Conservation (phyloP, 2,113 vertebrate genomes). For the Porphyrio hochstetteri region DNA sequence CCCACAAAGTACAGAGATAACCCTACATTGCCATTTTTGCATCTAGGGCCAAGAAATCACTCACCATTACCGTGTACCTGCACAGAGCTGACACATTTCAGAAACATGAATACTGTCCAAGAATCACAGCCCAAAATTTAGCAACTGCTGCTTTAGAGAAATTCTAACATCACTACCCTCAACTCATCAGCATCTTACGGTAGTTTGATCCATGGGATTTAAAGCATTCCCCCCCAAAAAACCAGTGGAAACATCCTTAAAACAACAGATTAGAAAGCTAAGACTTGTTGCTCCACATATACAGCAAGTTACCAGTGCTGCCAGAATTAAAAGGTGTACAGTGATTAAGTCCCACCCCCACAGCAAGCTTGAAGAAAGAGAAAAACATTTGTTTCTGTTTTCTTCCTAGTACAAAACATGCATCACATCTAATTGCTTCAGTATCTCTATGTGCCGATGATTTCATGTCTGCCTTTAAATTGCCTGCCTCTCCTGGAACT, state of each 20-base stretch:
- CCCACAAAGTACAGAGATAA: not conserved
- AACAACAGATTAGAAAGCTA: not conserved
- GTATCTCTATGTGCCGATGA: not conserved
- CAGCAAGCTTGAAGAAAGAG: not conserved
- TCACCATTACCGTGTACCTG: not conserved
- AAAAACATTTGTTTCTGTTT: not conserved
- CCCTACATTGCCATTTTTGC: not conserved
- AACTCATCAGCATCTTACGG: not conserved
- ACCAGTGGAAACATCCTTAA: not conserved
- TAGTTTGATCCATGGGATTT: not conserved
- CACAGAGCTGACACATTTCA: not conserved
- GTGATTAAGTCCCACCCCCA: not conserved
- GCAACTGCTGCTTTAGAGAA: not conserved
- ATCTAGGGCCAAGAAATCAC: not conserved
- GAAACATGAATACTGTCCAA: not conserved
- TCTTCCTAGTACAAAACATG: not conserved
- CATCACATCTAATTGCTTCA: not conserved
- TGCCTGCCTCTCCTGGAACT: not conserved
- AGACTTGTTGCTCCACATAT: not conserved
- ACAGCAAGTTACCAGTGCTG: not conserved
- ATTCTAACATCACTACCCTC: not conserved
- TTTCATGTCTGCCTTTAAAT: not conserved
- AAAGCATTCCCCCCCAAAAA: not conserved
- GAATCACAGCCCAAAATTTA: not conserved
- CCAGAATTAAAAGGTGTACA: not conserved